Evolutionary conservation across 2,888 invertebrate genomes (phyloP).

Genomic region (Zele albiditarsus): DNA sequence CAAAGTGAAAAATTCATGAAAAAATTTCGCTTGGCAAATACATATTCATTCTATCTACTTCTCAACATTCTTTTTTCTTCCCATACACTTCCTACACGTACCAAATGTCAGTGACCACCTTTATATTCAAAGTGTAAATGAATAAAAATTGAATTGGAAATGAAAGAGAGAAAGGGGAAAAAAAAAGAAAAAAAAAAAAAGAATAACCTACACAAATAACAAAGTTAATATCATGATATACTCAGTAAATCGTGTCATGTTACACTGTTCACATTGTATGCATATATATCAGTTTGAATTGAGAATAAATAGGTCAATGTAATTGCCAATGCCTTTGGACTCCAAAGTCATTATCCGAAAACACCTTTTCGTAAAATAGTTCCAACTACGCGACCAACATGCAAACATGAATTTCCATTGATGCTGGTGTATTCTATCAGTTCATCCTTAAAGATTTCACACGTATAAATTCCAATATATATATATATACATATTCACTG

Average conservation of each 20-base stretch:
- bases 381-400: constrained; percentile 44
- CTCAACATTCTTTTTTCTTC: not conserved
- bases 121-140: not conserved
- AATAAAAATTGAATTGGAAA: no score
- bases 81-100: not conserved
- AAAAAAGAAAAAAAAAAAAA: not conserved
- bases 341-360: constrained; percentile 44
- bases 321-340: constrained; percentile 40
- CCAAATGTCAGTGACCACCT: not conserved
- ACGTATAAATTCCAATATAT: not conserved
- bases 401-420: constrained; percentile 45
- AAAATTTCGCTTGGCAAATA: no score
- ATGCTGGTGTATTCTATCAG: constrained; percentile 20
- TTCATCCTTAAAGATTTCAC: not conserved
- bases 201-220: not conserved
- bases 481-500: not conserved
- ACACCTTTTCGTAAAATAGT: constrained; percentile 15
- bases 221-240: not conserved
- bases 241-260: constrained; percentile 6
- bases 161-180: not conserved
- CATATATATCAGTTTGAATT: constrained; percentile 23
- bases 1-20: no score
- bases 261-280: constrained; percentile 24
- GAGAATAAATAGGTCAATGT: constrained; percentile 32
- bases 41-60: no score